These are phyloP conservation scores for Matsumyia berberina DNA, from an alignment of 2,888 invertebrate species.

Conservation along the genomic window DNA sequence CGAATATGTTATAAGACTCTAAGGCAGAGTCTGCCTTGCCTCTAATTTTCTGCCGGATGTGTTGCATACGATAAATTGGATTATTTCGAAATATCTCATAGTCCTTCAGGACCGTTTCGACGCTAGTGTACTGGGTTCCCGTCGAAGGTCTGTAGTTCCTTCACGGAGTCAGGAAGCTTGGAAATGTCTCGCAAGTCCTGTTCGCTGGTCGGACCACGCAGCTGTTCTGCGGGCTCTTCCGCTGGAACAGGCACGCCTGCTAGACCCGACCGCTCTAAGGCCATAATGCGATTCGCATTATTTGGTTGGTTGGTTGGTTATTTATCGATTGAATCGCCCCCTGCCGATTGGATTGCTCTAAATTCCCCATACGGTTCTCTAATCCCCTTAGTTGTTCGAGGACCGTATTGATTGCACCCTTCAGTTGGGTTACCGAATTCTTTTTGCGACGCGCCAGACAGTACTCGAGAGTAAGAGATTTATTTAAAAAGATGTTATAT, in stretches of 20 bases:
- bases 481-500: neutral
- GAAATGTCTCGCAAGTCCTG: neutral
- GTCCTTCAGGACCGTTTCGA: neutral
- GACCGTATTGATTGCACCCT: slow-evolving; percentile 28
- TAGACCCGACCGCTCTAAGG: no score
- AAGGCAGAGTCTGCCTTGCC: no score
- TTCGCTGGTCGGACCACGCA: no score
- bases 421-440: slow-evolving; percentile 26
- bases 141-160: neutral
- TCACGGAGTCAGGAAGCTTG: neutral
- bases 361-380: slow-evolving; percentile 2
- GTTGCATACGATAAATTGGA: neutral
- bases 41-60: no score
- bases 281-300: neutral
- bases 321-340: neutral
- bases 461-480: neutral
- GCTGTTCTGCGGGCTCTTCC: no score
- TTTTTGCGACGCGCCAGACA: slow-evolving; percentile 15
- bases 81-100: neutral
- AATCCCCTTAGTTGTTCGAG: slow-evolving; percentile 37
- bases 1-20: no score
- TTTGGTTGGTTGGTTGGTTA: no score
- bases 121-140: neutral
- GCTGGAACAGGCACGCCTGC: no score
- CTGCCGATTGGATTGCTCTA: slow-evolving; percentile 3